phyloP scores from a whole-genome alignment of 2,113 vertebrate species.

The Muntiacus reevesi region DNA sequence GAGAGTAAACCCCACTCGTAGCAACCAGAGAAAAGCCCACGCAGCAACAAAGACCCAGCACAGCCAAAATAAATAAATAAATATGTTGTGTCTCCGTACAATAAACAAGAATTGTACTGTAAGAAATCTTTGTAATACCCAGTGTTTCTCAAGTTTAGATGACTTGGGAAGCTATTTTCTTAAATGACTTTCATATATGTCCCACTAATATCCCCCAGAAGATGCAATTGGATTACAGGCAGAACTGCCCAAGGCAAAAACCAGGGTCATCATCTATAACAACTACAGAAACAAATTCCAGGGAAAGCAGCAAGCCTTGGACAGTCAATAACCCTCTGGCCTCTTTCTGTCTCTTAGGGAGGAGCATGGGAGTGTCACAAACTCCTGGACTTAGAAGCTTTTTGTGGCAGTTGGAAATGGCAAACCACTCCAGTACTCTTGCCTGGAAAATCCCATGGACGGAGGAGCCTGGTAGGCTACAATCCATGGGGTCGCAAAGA shows the following conservation, averaged over 20 bases:
- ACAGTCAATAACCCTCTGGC: no score
- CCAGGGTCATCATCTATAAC: no score
- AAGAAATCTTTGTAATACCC: neutral
- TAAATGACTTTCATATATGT: neutral
- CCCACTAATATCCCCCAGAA: neutral
- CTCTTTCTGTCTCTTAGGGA: neutral
- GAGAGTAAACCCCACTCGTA: neutral
- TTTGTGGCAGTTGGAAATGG: conserved; percentile 31
- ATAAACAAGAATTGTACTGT: neutral
- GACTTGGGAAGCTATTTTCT: neutral
- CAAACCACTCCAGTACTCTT: no score
- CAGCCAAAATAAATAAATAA: neutral
- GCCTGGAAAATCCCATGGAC: no score
- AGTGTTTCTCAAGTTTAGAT: neutral
- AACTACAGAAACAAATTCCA: neutral
- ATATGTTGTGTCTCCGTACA: neutral
- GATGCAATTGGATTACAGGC: neutral
- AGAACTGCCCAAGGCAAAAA: neutral
- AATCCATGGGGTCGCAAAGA: no score
- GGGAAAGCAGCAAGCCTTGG: neutral
- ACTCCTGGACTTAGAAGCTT: conserved; percentile 45
- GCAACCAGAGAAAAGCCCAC: neutral
- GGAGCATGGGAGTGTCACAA: conserved; percentile 12
- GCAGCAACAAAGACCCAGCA: neutral
- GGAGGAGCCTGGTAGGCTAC: no score